Percentiles rank a stretch among this genome's conserved stretches.
These are phyloP conservation scores for Sarcophaga rosellei DNA, from an alignment of 2,888 invertebrate genomes.

Conservation along the genomic window DNA sequence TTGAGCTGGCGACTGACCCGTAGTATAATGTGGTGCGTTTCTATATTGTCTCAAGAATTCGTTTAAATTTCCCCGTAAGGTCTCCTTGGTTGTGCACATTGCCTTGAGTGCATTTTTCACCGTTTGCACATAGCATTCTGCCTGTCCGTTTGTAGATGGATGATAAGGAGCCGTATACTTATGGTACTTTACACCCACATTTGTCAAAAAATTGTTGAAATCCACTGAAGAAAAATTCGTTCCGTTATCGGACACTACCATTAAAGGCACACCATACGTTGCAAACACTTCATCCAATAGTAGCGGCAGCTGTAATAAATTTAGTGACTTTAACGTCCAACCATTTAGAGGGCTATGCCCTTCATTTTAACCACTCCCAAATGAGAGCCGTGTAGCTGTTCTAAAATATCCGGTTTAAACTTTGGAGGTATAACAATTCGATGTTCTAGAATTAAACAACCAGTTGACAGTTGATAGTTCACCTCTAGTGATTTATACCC, in stretches of 20 bases:
- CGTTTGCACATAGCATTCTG: constrained; percentile 38
- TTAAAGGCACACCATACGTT: too few relatives aligned
- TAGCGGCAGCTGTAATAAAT: too few relatives aligned
- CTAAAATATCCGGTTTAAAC: too few relatives aligned
- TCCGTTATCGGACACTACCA: too few relatives aligned
- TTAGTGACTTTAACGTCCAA: too few relatives aligned
- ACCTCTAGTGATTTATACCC: neutral
- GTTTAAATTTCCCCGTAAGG: constrained; percentile 54
- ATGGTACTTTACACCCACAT: constrained; percentile 59
- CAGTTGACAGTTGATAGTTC: neutral
- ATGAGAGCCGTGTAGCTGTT: too few relatives aligned
- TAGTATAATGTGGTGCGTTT: constrained; percentile 42
- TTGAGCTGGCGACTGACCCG: constrained; percentile 22
- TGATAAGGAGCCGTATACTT: constrained; percentile 66
- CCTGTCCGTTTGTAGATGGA: constrained; percentile 61
- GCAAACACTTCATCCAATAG: too few relatives aligned
- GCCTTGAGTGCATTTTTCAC: constrained; percentile 58
- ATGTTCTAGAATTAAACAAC: neutral
- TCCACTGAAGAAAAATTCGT: too few relatives aligned
- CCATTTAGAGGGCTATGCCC: too few relatives aligned
- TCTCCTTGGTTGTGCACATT: constrained; percentile 43
- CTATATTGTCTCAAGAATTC: constrained; percentile 55
- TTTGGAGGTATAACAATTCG: neutral
- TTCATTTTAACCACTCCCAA: too few relatives aligned
- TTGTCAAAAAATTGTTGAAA: too few relatives aligned